Evolutionary conservation across 2,113 vertebrate species (phyloP).

Genomic region (Anhinga rufa): DNA sequence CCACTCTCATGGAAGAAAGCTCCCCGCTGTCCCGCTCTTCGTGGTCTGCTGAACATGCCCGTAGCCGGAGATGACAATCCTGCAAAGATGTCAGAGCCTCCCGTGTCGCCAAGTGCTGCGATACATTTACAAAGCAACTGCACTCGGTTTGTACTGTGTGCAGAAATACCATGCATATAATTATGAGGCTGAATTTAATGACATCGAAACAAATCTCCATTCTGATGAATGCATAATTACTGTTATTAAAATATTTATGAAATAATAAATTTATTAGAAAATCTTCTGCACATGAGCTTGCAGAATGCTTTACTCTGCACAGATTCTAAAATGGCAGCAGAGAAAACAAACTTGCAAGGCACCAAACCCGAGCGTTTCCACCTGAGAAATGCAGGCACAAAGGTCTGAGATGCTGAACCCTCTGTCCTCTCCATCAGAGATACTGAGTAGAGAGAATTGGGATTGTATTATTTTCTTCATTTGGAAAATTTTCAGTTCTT

Average conservation of each 20-base stretch:
- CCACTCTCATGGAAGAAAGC: neutral
- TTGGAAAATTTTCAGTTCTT: neutral
- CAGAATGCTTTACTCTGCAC: neutral
- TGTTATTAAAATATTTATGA: constrained; percentile 9
- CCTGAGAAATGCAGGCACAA: accelerated
- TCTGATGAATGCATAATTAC: constrained; percentile 21
- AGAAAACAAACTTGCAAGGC: neutral
- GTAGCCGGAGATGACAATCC: neutral
- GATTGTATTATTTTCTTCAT: neutral
- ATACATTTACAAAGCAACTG: neutral
- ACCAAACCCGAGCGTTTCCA: neutral
- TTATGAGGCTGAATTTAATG: neutral
- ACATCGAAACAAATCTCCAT: neutral
- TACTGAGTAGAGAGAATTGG: accelerated
- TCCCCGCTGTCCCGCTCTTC: neutral
- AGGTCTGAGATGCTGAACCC: neutral
- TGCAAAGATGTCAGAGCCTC: neutral
- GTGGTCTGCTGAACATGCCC: neutral
- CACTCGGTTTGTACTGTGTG: neutral
- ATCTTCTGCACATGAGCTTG: neutral
- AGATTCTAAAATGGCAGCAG: neutral
- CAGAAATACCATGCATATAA: neutral
- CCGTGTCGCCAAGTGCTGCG: neutral
- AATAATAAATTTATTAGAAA: constrained; percentile 15
- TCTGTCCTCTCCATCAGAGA: neutral